Evolutionary conservation across 2,888 invertebrate species (phyloP), one percentile per base, ranked within the genome.

Genomic region (Aproaerema taeniolella): DNA sequence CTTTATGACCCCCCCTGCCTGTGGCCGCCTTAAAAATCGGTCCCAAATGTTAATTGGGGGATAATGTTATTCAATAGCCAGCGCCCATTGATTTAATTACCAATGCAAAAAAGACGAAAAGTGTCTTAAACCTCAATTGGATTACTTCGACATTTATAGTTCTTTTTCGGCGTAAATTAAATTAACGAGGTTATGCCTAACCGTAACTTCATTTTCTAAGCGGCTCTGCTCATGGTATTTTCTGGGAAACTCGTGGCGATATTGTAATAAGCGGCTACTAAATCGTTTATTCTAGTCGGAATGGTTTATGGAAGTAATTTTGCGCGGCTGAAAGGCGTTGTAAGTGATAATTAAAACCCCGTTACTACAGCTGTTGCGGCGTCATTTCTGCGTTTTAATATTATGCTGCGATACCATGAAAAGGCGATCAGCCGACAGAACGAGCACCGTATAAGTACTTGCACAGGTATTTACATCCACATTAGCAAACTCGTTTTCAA

Each of bases 311-410:
- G 64, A 53, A 61, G 79, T 75, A 77, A 82, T 82, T 80, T 66
- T 61, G 65, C 68, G 67, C 67, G 67, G 70, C 72, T 71, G 69
- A 70, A 76, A 78, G 69, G 69, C 74, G 69, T 69, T 79, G 73
- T 80, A 76, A 81, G 77, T 80, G 78, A 83, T 81, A 83, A 82
- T 83, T 81, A 82, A 83, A 82, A 74, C 66, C 64, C 76, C 58
- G 75, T 80, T 69, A 74, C 70, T 72, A 70, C 81, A 79, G 79
- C 77, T 79, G 80, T 80, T 81, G 70, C 78, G 65, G 65, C 59
- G 65, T 73, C 71, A 79, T 75, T 71, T 67, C 62, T 55, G 62
- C 65, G 68, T 71, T 77, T 73, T 73, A 71, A 70, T 74, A 68
- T 67, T 67, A 67, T 65, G 58, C 60, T 57, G 50, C 54, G 51